Evolutionary conservation across 2,113 vertebrate species (phyloP).

Genomic region (Felis catus): F.catus_Fca126_mat1.0 CM031420.1:85586001-85586500

Average conservation of each 20-base stretch:
- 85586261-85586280: neutral
- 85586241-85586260: neutral
- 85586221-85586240: neutral
- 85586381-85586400: neutral
- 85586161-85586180: neutral
- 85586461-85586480: neutral
- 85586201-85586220: neutral
- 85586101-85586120: neutral
- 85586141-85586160: neutral
- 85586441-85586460: neutral
- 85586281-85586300: neutral
- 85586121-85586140: neutral
- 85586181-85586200: neutral
- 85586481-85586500: neutral
- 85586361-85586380: neutral
- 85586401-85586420: neutral
- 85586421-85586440: neutral
- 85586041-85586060: neutral
- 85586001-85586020: neutral
- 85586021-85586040: slow-evolving; percentile 18
- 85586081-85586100: neutral
- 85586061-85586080: neutral
- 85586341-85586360: neutral
- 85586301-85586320: neutral
- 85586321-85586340: neutral